Percentiles rank a stretch among this genome's conserved stretches.
Evolutionary conservation across 2,797 vertebrate genomes (phyloP).

Genomic region (Periparus ater): DNA sequence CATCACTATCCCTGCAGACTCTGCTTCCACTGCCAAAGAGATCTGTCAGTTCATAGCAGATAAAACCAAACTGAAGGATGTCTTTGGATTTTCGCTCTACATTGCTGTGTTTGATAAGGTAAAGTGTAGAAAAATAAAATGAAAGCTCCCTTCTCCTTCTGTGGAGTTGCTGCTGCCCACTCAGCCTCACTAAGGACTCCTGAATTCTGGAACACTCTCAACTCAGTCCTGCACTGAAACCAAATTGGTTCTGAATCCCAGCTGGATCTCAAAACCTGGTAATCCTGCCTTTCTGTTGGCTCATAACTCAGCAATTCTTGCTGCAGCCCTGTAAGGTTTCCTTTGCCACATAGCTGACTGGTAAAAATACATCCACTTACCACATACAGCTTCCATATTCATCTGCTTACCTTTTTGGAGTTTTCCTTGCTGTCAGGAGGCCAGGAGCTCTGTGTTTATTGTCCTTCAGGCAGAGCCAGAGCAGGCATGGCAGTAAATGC

Average conservation of each 20-base stretch:
- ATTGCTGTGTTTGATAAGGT: conserved; percentile 94
- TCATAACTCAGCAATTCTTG: background rate
- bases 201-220: background rate
- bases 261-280: background rate
- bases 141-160: background rate
- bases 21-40: conserved; percentile 89
- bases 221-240: background rate
- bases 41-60: conserved; percentile 84
- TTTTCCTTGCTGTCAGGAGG: background rate
- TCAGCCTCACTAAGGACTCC: background rate
- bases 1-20: conserved; percentile 86
- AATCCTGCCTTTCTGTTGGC: background rate
- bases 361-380: background rate
- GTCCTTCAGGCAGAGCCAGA: background rate
- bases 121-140: background rate
- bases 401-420: background rate
- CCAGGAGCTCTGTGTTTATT: background rate
- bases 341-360: background rate
- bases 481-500: background rate
- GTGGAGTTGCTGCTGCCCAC: background rate
- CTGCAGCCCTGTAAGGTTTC: background rate
- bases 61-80: conserved; percentile 84
- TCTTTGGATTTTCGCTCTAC: conserved; percentile 93
- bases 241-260: background rate
- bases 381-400: background rate